Evolutionary conservation across 1,140 invertebrate genomes (phyloP).

Genomic region (Cephus cinctus): DNA sequence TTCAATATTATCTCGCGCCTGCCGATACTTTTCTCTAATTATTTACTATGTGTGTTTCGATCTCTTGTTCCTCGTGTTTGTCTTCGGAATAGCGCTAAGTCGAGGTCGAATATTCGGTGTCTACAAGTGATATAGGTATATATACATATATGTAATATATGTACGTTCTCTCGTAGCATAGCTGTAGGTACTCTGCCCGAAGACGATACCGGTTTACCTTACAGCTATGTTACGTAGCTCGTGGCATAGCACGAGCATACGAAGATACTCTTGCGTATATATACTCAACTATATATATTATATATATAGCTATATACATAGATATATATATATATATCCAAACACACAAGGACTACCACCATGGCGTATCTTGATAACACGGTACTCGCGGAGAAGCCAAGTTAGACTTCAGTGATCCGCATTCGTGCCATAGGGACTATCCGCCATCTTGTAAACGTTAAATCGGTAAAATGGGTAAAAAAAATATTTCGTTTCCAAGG

Average conservation of each 20-base stretch:
- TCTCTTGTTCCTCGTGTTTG: too few relatives aligned
- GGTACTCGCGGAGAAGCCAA: constrained; percentile 21
- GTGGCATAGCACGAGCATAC: constrained; percentile 39
- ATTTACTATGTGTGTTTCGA: too few relatives aligned
- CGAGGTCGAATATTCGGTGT: constrained; percentile 12
- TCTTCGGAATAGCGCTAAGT: too few relatives aligned
- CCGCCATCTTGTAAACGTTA: too few relatives aligned
- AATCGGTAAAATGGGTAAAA: too few relatives aligned
- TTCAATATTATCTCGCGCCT: too few relatives aligned
- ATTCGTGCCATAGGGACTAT: too few relatives aligned
- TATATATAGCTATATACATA: too few relatives aligned
- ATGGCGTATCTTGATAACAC: constrained; percentile 43
- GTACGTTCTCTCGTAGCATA: constrained; percentile 6
- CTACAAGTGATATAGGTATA: constrained; percentile 3
- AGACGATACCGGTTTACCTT: constrained; percentile 40
- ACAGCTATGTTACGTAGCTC: constrained; percentile 38
- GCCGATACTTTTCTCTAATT: too few relatives aligned
- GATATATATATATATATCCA: too few relatives aligned
- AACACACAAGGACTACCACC: constrained; percentile 41
- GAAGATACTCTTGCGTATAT: constrained; percentile 40
- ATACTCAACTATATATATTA: too few relatives aligned
- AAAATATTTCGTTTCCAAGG: too few relatives aligned
- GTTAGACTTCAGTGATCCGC: constrained; percentile 39
- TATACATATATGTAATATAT: constrained; percentile 2
- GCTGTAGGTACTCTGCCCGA: constrained; percentile 10